These are phyloP conservation scores for Chrysemys picta DNA, from an alignment of 2,113 vertebrate genomes.

Conservation along the genomic window DNA sequence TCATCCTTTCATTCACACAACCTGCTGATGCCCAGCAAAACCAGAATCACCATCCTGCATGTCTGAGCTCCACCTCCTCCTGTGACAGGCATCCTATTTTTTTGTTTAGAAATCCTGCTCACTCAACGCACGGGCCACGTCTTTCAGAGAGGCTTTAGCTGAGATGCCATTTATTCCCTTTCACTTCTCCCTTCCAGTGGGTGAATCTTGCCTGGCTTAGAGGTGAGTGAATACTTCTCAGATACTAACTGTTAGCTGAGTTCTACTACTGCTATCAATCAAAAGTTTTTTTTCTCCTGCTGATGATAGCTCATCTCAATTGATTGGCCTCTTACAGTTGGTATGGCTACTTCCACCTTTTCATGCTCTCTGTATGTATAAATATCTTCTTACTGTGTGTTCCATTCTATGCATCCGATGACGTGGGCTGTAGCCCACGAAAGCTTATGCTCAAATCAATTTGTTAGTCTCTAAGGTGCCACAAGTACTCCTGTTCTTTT, in stretches of 20 bases:
- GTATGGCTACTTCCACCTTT: no score
- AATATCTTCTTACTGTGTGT: no score
- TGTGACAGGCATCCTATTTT: not conserved
- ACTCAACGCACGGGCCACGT: not conserved
- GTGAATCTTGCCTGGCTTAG: not conserved
- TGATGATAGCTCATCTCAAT: no score
- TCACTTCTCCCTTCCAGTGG: fast-evolving
- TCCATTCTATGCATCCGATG: no score
- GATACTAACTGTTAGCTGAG: not conserved
- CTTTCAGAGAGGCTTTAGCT: not conserved
- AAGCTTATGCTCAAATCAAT: no score
- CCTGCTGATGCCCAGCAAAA: not conserved
- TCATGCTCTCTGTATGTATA: no score
- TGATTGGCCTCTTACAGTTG: no score
- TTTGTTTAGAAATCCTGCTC: not conserved
- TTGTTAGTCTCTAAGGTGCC: no score
- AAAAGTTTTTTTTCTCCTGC: no score
- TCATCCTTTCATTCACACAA: not conserved
- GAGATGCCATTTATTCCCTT: not conserved
- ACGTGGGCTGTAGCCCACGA: no score
- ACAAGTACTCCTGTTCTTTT: no score
- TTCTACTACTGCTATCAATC: not conserved
- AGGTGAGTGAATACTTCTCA: not conserved
- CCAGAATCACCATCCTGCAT: not conserved
- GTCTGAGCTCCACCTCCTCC: not conserved